phyloP scores from a whole-genome alignment of 2,113 vertebrate genomes.

The Protobothrops mucrosquamatus region DNA sequence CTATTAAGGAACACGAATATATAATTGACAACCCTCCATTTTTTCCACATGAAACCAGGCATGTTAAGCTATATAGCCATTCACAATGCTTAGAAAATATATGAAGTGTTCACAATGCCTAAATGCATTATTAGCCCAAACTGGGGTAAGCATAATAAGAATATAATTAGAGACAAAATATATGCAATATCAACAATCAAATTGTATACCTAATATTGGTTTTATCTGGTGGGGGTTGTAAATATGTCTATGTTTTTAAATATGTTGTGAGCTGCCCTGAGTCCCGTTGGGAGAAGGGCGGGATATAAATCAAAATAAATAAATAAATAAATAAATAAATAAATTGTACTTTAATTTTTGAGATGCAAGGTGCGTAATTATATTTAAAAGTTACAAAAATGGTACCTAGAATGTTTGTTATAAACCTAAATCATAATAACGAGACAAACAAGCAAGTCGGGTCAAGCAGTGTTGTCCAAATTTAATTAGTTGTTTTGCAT shows the following conservation, averaged over 20 bases:
- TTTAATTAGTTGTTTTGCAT: slow-evolving; percentile 62
- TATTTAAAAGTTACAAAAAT: not conserved
- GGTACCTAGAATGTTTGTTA: not conserved
- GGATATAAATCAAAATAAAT: too few species aligned
- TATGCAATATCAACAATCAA: not conserved
- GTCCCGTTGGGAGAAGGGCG: too few species aligned
- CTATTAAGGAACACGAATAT: not conserved
- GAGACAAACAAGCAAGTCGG: not conserved
- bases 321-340: too few species aligned
- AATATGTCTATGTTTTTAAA: too few species aligned
- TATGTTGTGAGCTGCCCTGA: too few species aligned
- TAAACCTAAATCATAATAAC: not conserved
- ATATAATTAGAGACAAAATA: not conserved
- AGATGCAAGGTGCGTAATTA: not conserved
- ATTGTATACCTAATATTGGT: not conserved
- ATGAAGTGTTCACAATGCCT: not conserved
- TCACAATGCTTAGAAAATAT: not conserved
- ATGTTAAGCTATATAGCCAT: not conserved
- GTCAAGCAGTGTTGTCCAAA: not conserved
- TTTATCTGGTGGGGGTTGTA: too few species aligned
- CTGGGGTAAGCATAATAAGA: not conserved
- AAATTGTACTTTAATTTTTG: not conserved
- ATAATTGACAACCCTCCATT: not conserved
- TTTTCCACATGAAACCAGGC: not conserved
- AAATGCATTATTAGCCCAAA: not conserved